Base-by-base conservation (phyloP, 2,888 invertebrate genomes). In the Spodoptera exigua region DNA sequence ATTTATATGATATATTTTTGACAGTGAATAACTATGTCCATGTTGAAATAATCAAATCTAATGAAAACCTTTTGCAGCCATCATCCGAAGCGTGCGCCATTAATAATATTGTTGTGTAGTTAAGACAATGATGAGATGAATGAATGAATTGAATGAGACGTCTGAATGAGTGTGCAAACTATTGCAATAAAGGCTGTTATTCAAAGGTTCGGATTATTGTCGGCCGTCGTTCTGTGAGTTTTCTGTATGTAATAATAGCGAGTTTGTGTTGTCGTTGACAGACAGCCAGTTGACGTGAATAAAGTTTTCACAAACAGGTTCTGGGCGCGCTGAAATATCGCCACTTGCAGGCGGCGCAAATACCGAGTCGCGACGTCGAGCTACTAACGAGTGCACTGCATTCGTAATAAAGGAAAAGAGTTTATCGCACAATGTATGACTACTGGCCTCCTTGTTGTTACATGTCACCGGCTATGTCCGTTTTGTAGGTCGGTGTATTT, bases 261-360 rank as follows among this genome's bases (percentile, higher is more conserved):
- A 71, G 79, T 83, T 78, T 71, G 70, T 76, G 78, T 80, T 78
- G 76, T 71, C 81, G 82, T 80, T 88, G 88, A 88, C 87, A 87
- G 87, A 86, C 86, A 86, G 82, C 76, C 75, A 76, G 76, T 79
- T 85, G 83, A 88, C 80, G 85, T 81, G 85, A 88, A 88, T 87
- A 89, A 89, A 91, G 87, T 90, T 90, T 89, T 88, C 87, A 85
- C 87, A 86, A 87, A 86, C 86, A 84, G 80, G 79, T 79, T 74
- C 79, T 79, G 83, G 79, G 81, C 73, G 69, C 73, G 76, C 76
- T 84, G 84, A 83, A 83, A 86, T 90, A 89, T 91, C 86, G 86
- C 91, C 89, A 88, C 89, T 91, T 89, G 87, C 91, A 90, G 91
- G 81, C 89, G 82, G 80, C 81, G 82, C 82, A 81, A 82, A 79